These are phyloP conservation scores for Halyomorpha halys DNA, from an alignment of 1,140 invertebrate species.

Conservation along the genomic window DNA sequence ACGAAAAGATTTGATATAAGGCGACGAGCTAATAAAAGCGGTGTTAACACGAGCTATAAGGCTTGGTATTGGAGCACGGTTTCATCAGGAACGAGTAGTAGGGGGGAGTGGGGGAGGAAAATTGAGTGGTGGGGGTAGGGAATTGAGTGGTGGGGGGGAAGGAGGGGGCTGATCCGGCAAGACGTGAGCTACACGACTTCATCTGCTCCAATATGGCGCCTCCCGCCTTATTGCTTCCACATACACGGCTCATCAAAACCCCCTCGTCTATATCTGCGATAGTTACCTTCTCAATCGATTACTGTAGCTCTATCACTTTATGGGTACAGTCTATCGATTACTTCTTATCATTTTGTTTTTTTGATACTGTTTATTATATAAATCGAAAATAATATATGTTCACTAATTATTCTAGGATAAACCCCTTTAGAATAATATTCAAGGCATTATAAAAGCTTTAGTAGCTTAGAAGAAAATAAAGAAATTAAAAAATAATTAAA, in stretches of 20 bases:
- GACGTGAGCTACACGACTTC: constrained; percentile 25
- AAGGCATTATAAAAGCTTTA: no score
- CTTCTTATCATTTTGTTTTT: no score
- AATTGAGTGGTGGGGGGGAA: constrained; percentile 1
- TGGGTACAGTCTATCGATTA: no score
- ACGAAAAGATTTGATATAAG: constrained; percentile 14
- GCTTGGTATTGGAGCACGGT: constrained; percentile 27
- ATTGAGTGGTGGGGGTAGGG: neutral
- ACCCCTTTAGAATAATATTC: no score
- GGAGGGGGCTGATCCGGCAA: constrained; percentile 22
- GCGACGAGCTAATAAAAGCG: constrained; percentile 2
- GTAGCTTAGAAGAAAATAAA: no score
- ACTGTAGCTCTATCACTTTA: no score
- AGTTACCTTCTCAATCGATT: no score
- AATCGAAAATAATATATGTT: no score
- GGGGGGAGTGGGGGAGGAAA: neutral
- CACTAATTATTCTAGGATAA: no score
- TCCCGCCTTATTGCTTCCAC: constrained; percentile 20
- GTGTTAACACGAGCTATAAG: constrained; percentile 22
- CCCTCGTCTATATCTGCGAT: neutral
- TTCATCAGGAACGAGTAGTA: constrained; percentile 1
- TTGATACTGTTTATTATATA: no score
- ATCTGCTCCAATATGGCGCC: constrained; percentile 28
- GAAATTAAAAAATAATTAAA: no score
- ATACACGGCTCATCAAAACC: constrained; percentile 23